Evolutionary conservation across 1,140 invertebrate species (phyloP).

Genomic region (Aphelenchoides besseyi): DNA sequence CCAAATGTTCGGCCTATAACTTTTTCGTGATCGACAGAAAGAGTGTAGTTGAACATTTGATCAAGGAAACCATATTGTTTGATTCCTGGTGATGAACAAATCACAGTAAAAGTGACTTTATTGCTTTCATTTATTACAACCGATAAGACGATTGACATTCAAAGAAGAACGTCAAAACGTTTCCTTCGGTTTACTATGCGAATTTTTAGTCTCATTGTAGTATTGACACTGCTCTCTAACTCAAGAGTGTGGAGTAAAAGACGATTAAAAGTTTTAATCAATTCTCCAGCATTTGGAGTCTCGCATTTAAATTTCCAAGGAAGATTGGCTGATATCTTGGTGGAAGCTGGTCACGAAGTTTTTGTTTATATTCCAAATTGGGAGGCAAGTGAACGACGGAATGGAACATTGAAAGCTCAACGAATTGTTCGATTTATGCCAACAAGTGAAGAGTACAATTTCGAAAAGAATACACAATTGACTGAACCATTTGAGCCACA

Average conservation of each 20-base stretch:
- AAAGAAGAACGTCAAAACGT: too few relatives aligned
- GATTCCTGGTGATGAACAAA: too few relatives aligned
- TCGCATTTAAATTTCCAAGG: slow-evolving; percentile 41
- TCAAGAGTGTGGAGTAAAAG: too few relatives aligned
- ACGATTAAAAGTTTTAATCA: slow-evolving; percentile 31
- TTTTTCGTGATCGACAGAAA: background rate
- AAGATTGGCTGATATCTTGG: slow-evolving; percentile 38
- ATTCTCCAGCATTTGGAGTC: slow-evolving; percentile 29
- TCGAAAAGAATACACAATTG: slow-evolving; percentile 1
- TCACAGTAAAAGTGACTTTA: too few relatives aligned
- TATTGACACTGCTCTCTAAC: too few relatives aligned
- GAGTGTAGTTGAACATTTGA: background rate
- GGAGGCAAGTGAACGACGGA: background rate
- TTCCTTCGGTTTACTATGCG: too few relatives aligned
- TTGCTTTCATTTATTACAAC: background rate
- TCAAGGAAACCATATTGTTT: background rate
- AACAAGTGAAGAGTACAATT: background rate
- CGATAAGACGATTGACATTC: background rate
- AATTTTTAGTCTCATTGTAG: too few relatives aligned
- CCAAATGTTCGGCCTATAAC: background rate
- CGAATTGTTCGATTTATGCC: background rate
- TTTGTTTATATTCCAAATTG: slow-evolving; percentile 9
- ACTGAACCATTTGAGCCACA: slow-evolving; percentile 6
- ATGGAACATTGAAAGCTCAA: background rate
- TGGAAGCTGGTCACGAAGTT: slow-evolving; percentile 45